Percentiles rank a stretch among this genome's conserved stretches.
Evolutionary conservation across 1,140 invertebrate species (phyloP).

Genomic region (Anastatus disparis): DNA sequence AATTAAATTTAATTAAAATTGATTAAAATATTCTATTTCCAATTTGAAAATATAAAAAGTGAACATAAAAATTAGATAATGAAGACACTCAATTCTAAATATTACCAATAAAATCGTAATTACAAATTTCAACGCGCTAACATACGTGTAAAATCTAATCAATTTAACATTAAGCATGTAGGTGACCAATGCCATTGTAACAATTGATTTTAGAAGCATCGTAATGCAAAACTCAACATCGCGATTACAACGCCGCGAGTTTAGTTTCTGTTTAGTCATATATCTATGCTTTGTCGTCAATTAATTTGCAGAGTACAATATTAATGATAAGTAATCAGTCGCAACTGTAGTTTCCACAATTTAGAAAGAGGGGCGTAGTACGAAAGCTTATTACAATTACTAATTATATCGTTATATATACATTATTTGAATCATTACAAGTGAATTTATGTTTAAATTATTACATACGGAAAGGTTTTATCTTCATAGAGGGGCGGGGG

Average conservation of each 20-base stretch:
- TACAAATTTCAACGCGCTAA: no score
- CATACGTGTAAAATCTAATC: no score
- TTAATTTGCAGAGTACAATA: conserved; percentile 62
- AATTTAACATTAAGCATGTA: no score
- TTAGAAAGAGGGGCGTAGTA: neutral
- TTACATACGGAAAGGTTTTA: neutral
- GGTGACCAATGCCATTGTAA: no score
- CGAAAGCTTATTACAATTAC: conserved; percentile 55
- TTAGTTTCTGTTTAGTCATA: neutral
- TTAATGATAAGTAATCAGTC: conserved; percentile 64
- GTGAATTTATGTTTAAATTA: neutral
- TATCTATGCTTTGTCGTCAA: conserved; percentile 55
- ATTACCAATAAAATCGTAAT: no score
- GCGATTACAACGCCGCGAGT: no score
- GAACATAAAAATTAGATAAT: no score
- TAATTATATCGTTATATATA: conserved; percentile 47
- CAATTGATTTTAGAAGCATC: conserved; percentile 59
- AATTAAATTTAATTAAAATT: no score
- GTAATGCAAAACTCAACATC: neutral
- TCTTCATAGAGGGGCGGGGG: no score
- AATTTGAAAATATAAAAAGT: no score
- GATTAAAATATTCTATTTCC: no score
- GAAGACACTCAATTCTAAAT: no score
- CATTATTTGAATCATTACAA: neutral
- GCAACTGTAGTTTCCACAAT: conserved; percentile 38